Base-by-base conservation (phyloP, 2,113 vertebrate genomes). In the Phrynosoma platyrhinos region DNA sequence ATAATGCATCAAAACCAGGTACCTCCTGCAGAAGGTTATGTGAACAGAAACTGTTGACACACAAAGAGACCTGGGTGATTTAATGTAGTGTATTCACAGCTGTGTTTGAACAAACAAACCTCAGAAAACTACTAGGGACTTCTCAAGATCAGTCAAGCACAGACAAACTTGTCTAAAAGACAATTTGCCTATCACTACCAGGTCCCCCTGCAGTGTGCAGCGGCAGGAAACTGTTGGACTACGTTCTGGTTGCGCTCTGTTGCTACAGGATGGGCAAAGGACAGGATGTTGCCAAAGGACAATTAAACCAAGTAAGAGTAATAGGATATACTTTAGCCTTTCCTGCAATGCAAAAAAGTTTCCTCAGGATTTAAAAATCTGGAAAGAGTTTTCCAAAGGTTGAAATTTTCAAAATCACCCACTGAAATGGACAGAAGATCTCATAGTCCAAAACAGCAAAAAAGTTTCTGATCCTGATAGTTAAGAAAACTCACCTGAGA, bases 401-500 rank as follows among this genome's bases (percentile, higher is more conserved):
- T 68, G 47, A 30, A 64, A 69, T 53, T 58, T 2, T 13, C 36
- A 23, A 47, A 23, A 32, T 12, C 79, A 30, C 52, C 16, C 78
- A 66, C 21, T 78, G 89, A 93, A 47, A 47, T 47, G 47, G 7
- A 47, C 47, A 47, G 47, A 47, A 81, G 84, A 88, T 91, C 18
- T 92, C 85, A 93, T 66, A 78, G 89, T 32, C 27, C n/a, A 93
- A 93, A 96, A 93, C 91, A 84, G 91, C 89, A 94, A 93, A 93
- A 92, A 95, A 94, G 93, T 62, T 71, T 95, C 91, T 94, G 90
- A 96, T 96, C 96, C 97, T 97, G 94, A 94, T 88, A 96, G 84
- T 95, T 94, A 97, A 64, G 62, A 79, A 78, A 83, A 99, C 99
- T 99, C 98, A 99, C 98, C 99, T 99, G 97, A 93, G 96, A 95